These are phyloP conservation scores for Tenthredo distinguenda DNA, from an alignment of 2,888 invertebrate species.

Conservation along the genomic window DNA sequence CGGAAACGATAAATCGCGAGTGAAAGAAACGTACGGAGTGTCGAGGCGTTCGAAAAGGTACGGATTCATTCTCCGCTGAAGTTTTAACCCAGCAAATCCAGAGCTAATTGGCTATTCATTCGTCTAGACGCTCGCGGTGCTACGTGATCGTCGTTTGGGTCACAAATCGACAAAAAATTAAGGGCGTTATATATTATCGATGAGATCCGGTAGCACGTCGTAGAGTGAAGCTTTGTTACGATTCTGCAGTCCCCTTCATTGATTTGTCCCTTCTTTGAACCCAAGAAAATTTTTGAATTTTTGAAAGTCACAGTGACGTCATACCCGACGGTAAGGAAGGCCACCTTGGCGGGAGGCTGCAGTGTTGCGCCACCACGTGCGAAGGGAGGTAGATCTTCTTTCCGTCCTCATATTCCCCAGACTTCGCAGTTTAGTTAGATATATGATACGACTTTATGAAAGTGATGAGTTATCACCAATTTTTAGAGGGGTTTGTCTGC, in stretches of 20 bases:
- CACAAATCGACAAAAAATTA: background rate
- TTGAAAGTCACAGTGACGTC: background rate
- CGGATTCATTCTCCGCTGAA: background rate
- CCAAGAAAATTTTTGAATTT: background rate
- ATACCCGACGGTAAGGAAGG: constrained; percentile 23
- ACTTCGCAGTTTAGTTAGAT: background rate
- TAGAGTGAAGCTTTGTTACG: background rate
- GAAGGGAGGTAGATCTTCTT: background rate
- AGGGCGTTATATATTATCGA: no score
- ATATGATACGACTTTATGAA: background rate
- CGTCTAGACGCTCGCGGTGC: background rate
- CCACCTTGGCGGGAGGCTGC: constrained; percentile 8
- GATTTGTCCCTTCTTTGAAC: background rate
- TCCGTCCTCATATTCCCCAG: background rate
- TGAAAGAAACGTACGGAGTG: constrained; percentile 23
- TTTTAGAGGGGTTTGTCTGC: background rate
- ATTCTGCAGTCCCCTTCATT: background rate
- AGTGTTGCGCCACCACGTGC: constrained; percentile 14
- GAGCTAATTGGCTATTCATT: background rate
- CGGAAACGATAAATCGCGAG: background rate
- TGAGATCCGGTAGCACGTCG: background rate
- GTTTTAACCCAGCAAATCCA: background rate
- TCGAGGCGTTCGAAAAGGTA: constrained; percentile 19
- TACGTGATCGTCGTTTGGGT: background rate
- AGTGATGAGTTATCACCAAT: background rate